Evolutionary conservation across 2,797 vertebrate species (phyloP).

Genomic region (Pseudomugil tenellus): DNA sequence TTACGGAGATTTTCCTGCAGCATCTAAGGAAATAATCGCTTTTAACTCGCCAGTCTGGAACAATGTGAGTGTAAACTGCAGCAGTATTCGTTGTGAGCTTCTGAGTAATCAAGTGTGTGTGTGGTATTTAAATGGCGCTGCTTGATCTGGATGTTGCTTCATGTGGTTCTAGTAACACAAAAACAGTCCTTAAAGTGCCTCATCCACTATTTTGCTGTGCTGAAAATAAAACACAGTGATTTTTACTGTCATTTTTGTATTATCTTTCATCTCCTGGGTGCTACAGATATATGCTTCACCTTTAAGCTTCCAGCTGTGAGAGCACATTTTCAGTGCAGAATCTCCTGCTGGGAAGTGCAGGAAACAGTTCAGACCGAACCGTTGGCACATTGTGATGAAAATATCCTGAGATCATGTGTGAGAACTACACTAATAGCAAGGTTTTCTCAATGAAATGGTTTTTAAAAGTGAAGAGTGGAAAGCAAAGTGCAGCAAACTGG

Average conservation of each 20-base stretch:
- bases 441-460: too few species aligned
- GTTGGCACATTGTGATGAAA: too few species aligned
- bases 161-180: neutral
- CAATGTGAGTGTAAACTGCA: neutral
- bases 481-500: too few species aligned
- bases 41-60: too few species aligned
- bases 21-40: too few species aligned
- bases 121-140: neutral
- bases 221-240: neutral
- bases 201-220: neutral
- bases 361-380: too few species aligned
- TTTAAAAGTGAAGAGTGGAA: too few species aligned
- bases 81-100: neutral
- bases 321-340: too few species aligned
- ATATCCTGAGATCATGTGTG: too few species aligned
- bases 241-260: neutral
- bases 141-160: neutral
- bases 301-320: too few species aligned
- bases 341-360: too few species aligned
- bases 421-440: neutral
- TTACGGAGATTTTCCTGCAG: too few species aligned
- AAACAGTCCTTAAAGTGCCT: neutral
- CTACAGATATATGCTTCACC: neutral
- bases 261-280: neutral
- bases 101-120: neutral